Evolutionary conservation across 2,113 vertebrate species (phyloP), one percentile per base, ranked within the genome.

Genomic region (Perognathus longimembris): DNA sequence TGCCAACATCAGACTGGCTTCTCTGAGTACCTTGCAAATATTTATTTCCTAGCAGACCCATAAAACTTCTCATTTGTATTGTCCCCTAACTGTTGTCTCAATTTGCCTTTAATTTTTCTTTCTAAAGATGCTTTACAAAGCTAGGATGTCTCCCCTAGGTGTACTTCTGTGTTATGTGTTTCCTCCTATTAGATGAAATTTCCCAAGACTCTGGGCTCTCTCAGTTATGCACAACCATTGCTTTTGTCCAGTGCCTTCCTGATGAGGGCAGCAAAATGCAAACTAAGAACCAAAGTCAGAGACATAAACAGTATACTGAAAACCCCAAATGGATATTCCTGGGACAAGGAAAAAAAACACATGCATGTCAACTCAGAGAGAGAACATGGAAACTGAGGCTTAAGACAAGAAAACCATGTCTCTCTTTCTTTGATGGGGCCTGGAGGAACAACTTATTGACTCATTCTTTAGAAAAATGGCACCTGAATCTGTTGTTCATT

Each of bases 51-150:
- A 30, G 67, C 28, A 78, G 45, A 75, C 12, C 14, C 66, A 66
- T 38, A 78, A 12, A 26, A 5, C 26, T 73, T 74, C 59, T 57
- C 12, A 17, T 88, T 90, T 80, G 63, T 34, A 92, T 66, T 94
- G 82, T 18, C 32, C 22, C 11, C 82, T 88, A 84, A 85, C 32
- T 59, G 24, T 66, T 82, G 54, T 17, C 61, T 71, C 70, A 87
- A 77, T 57, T 70, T 86, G 18, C 36, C 73, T 89, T 76, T 71
- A 73, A 57, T 64, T 80, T 93, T 86, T 66, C 54, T 85, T 92
- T 71, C 34, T 66, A 66, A 92, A 91, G 75, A 81, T 50, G 24
- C 2, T 82, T 75, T 75, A 57, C 36, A 82, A 69, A 83, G 54
- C 76, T 71, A 74, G 24, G 71, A 76, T 70, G 40, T 7, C 50